A percentile compares a stretch with the other conserved stretches of the same genome.
Evolutionary conservation across 2,113 vertebrate genomes (phyloP).

Genomic region (Myrmecophaga tridactyla): DNA sequence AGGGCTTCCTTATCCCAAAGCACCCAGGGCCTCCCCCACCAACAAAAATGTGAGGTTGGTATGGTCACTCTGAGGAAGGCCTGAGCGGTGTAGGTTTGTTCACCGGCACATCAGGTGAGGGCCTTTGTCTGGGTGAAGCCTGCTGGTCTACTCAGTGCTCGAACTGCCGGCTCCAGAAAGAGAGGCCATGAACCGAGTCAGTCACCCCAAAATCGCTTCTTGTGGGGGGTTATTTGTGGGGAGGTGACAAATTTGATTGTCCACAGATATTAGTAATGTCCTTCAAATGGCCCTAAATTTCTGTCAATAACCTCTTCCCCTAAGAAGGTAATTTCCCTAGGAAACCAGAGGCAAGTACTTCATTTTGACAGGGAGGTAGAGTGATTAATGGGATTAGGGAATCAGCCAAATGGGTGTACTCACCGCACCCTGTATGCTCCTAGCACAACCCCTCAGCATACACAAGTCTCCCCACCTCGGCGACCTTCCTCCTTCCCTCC

Average conservation of each 20-base stretch:
- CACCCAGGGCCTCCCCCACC: not conserved
- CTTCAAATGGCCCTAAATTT: not conserved
- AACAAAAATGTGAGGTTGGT: not conserved
- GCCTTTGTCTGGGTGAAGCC: not conserved
- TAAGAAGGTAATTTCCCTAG: not conserved
- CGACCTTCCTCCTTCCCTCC: not conserved
- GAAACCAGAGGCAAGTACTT: not conserved
- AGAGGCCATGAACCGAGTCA: not conserved
- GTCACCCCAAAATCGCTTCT: not conserved
- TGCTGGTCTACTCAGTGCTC: not conserved
- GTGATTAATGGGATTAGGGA: not conserved
- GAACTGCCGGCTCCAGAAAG: not conserved
- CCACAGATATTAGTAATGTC: not conserved
- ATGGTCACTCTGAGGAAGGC: not conserved
- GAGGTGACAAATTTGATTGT: not conserved
- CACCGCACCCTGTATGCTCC: not conserved
- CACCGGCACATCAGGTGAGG: not conserved
- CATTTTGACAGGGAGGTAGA: not conserved
- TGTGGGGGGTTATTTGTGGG: not conserved
- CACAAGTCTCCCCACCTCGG: not conserved
- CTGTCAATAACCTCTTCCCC: not conserved
- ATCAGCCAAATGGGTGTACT: not conserved
- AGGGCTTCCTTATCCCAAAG: not conserved
- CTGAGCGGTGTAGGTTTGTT: not conserved
- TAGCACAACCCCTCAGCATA: not conserved